These are phyloP conservation scores for Sinocyclocheilus anshuiensis DNA, from an alignment of 2,113 vertebrate species.

Conservation along the genomic window DNA sequence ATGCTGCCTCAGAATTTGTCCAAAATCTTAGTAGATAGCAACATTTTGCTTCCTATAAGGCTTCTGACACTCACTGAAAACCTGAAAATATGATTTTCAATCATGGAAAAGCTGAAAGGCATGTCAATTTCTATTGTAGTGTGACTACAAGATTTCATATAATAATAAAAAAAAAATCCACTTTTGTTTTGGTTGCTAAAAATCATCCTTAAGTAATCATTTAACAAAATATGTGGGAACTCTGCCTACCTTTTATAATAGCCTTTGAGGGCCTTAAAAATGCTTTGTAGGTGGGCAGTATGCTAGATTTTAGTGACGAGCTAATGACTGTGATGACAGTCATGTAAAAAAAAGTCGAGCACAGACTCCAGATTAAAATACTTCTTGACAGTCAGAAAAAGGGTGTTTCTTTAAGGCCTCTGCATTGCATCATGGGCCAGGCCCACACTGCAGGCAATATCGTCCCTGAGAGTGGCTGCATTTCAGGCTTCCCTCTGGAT, in stretches of 20 bases:
- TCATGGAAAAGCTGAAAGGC: neutral
- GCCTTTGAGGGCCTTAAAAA: neutral
- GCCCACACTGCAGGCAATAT: conserved; percentile 27
- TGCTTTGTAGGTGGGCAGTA: neutral
- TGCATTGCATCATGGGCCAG: conserved; percentile 27
- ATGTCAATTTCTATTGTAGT: neutral
- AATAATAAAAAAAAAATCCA: neutral
- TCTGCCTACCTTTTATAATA: neutral
- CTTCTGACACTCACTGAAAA: neutral
- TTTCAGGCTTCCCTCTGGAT: conserved; percentile 24
- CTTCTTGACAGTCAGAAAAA: conserved; percentile 12
- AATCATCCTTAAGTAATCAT: neutral
- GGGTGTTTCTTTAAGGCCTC: neutral
- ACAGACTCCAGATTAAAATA: neutral
- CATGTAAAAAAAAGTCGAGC: neutral
- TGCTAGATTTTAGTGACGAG: neutral
- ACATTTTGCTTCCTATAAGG: neutral
- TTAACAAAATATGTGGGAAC: neutral
- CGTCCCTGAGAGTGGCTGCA: neutral
- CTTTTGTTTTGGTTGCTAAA: neutral
- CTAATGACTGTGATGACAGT: conserved; percentile 1
- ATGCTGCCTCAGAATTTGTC: neutral
- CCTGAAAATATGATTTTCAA: neutral
- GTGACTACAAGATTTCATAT: neutral
- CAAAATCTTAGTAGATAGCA: neutral